A percentile compares a stretch with the other conserved stretches of the same genome.
These are phyloP conservation scores for Stichodactyla mertensii DNA, from an alignment of 64 coral and sea anemone genomes.

Conservation along the genomic window DNA sequence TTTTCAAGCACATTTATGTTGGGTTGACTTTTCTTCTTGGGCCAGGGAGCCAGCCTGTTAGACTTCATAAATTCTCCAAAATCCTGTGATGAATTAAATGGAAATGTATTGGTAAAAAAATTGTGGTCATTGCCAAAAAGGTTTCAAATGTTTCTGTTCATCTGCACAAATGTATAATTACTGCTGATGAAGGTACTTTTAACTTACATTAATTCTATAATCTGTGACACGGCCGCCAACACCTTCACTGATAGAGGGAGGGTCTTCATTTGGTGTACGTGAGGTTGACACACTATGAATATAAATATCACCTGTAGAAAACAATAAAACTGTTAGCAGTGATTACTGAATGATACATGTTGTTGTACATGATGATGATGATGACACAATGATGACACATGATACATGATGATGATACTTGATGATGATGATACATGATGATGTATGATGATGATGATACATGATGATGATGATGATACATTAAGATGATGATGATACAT, in stretches of 20 bases:
- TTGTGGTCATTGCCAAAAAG: too few relatives aligned
- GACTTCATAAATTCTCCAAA: conserved; percentile 99
- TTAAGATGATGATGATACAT: too few relatives aligned
- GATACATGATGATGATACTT: too few relatives aligned
- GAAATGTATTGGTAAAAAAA: not conserved
- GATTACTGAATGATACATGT: not conserved
- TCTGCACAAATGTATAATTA: not conserved
- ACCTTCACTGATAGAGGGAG: conserved; percentile 92
- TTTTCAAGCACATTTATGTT: conserved; percentile 50
- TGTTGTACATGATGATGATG: too few relatives aligned
- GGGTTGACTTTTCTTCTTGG: conserved; percentile 70
- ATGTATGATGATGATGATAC: too few relatives aligned
- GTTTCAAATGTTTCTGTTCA: too few relatives aligned
- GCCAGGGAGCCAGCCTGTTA: conserved; percentile 86
- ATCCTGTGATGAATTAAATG: conserved; percentile 41
- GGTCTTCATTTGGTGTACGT: conserved; percentile 89
- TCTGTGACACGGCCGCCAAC: conserved; percentile 93
- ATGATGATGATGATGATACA: too few relatives aligned
- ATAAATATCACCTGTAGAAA: conserved; percentile 3
- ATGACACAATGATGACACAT: too few relatives aligned
- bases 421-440: too few relatives aligned
- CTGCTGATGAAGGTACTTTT: not conserved
- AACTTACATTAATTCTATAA: conserved; percentile 98
- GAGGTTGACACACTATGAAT: conserved; percentile 90
- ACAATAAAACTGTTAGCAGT: not conserved